These are phyloP conservation scores for Apis laboriosa DNA, from an alignment of 1,140 invertebrate genomes.

Conservation along the genomic window DNA sequence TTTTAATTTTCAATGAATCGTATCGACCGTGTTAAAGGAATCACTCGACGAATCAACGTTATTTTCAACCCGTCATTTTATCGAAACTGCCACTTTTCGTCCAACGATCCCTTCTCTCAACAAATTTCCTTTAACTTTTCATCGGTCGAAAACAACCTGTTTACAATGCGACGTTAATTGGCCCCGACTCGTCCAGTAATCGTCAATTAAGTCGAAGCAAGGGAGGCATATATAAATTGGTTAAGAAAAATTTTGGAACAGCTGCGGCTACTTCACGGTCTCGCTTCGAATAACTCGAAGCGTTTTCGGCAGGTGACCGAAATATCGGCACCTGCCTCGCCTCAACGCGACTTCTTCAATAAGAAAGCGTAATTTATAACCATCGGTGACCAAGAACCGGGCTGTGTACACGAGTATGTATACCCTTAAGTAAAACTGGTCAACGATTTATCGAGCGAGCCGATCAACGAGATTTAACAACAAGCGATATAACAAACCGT, in stretches of 20 bases:
- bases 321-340: constrained; percentile 69
- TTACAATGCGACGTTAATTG: constrained; percentile 39
- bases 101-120: background rate
- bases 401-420: background rate
- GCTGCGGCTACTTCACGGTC: constrained; percentile 55
- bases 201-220: constrained; percentile 17
- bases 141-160: constrained; percentile 15
- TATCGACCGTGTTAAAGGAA: too few species aligned
- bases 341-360: constrained; percentile 50
- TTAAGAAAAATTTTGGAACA: constrained; percentile 55
- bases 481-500: background rate
- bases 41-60: background rate
- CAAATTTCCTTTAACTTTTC: constrained; percentile 36
- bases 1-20: too few species aligned
- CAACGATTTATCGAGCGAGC: constrained; percentile 13
- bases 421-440: background rate
- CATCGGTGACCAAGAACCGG: constrained; percentile 17
- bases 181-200: background rate
- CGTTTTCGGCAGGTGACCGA: constrained; percentile 73
- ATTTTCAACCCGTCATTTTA: background rate
- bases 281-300: constrained; percentile 52
- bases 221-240: background rate
- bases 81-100: constrained; percentile 9
- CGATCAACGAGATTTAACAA: constrained; percentile 32
- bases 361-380: constrained; percentile 48